These are phyloP conservation scores for Sinella curviseta DNA, from an alignment of 1,140 invertebrate genomes.

Conservation along the genomic window DNA sequence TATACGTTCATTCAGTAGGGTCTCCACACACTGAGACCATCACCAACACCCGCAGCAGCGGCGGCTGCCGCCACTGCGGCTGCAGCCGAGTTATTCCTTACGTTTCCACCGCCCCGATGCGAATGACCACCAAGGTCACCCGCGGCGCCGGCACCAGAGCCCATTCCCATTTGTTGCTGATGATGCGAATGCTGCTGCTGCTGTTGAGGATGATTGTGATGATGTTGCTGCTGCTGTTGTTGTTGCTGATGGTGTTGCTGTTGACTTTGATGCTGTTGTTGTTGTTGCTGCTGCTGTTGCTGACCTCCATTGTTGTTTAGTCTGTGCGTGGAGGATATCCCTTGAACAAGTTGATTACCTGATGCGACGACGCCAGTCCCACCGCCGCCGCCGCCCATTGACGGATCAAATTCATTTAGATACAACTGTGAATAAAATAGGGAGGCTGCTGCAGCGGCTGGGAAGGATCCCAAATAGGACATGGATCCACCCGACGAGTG, in stretches of 20 bases:
- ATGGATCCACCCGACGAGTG: conserved; percentile 27
- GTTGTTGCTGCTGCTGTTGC: conserved; percentile 9
- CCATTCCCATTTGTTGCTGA: conserved; percentile 11
- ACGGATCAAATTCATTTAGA: conserved; percentile 46
- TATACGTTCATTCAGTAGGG: conserved; percentile 39
- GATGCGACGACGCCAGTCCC: neutral
- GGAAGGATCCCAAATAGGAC: conserved; percentile 43
- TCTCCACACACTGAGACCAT: conserved; percentile 47
- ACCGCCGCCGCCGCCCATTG: conserved; percentile 7
- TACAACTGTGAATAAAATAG: conserved; percentile 50
- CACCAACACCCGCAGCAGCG: neutral
- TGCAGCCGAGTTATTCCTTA: conserved; percentile 12
- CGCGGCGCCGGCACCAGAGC: neutral
- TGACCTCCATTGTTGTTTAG: neutral
- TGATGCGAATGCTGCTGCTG: conserved; percentile 32
- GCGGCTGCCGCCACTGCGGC: neutral
- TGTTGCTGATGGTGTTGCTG: conserved; percentile 23
- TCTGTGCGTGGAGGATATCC: neutral
- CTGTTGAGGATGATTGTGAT: conserved; percentile 23
- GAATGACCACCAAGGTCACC: conserved; percentile 11
- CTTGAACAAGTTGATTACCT: neutral
- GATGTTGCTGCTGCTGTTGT: conserved; percentile 27
- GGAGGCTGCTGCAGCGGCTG: conserved; percentile 47
- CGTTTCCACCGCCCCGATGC: conserved; percentile 11
- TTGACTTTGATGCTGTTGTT: conserved; percentile 10